A percentile compares a stretch with the other conserved stretches of the same genome.
These are phyloP conservation scores for Nebria brevicollis DNA, from an alignment of 2,888 invertebrate species.

Conservation along the genomic window DNA sequence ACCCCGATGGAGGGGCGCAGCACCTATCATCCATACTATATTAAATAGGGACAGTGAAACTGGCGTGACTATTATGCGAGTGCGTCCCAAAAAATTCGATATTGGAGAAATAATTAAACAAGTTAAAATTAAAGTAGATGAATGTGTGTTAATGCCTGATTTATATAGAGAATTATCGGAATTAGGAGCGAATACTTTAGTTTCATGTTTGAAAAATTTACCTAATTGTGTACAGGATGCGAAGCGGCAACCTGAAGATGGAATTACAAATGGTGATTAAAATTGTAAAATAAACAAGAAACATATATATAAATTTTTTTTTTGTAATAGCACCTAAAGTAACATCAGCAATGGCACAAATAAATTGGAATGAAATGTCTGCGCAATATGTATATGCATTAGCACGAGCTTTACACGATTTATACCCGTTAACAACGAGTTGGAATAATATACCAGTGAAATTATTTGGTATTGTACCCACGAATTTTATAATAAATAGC, in stretches of 20 bases:
- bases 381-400: constrained; percentile 75
- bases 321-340: constrained; percentile 78
- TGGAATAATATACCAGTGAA: constrained; percentile 72
- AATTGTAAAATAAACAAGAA: neutral
- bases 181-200: constrained; percentile 75
- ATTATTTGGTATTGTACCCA: constrained; percentile 64
- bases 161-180: constrained; percentile 72
- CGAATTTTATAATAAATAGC: neutral
- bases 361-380: constrained; percentile 75
- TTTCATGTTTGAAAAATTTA: constrained; percentile 70
- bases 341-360: constrained; percentile 67
- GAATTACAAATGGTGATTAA: constrained; percentile 76
- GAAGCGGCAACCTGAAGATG: constrained; percentile 69
- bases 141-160: constrained; percentile 72
- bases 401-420: constrained; percentile 74
- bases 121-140: constrained; percentile 65
- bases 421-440: constrained; percentile 71
- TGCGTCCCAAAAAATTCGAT: constrained; percentile 84
- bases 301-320: neutral
- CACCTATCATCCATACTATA: constrained; percentile 88
- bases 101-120: constrained; percentile 77
- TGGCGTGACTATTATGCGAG: constrained; percentile 89
- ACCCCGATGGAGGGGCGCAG: constrained; percentile 93
- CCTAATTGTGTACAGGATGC: constrained; percentile 69
- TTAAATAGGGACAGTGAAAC: constrained; percentile 83